Conservation (phyloP, 2,113 vertebrate species). For the Phycodurus eques region DNA sequence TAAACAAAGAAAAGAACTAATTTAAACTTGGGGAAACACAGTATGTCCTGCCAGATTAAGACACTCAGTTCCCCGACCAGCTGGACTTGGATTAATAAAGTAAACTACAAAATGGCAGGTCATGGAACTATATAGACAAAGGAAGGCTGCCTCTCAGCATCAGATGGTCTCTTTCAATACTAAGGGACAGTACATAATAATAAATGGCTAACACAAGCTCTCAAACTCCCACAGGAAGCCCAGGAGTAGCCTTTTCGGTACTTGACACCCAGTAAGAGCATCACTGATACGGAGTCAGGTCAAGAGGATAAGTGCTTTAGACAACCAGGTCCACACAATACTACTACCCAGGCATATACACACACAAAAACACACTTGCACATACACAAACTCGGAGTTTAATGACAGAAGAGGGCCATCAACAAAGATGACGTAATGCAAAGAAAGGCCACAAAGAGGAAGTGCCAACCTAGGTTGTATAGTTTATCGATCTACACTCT, state of each 20-base stretch:
- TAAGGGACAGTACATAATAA: neutral
- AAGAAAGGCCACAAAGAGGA: slow-evolving; percentile 34
- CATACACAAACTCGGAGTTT: slow-evolving; percentile 1
- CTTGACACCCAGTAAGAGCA: slow-evolving; percentile 45
- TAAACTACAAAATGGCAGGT: neutral
- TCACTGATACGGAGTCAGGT: slow-evolving; percentile 26
- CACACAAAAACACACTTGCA: slow-evolving; percentile 14
- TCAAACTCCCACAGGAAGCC: slow-evolving; percentile 47
- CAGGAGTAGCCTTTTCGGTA: slow-evolving; percentile 29
- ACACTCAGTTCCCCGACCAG: too few relatives aligned
- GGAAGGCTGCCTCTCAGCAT: too few relatives aligned
- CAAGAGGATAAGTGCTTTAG: slow-evolving; percentile 45
- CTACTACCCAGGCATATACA: neutral
- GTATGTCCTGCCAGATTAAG: too few relatives aligned
- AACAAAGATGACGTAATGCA: slow-evolving; percentile 48
- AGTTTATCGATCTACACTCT: slow-evolving; percentile 21
- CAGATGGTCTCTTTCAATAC: neutral
- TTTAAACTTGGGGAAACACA: neutral
- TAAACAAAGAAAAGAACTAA: neutral
- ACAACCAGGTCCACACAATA: slow-evolving; percentile 31
- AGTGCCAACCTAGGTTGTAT: slow-evolving; percentile 46
- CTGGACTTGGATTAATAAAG: neutral
- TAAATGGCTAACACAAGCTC: slow-evolving; percentile 12
- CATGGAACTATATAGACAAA: neutral
- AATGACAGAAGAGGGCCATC: slow-evolving; percentile 25